These are phyloP conservation scores for Pemphigus obesinymphae DNA, from an alignment of 1,140 invertebrate genomes.

Conservation along the genomic window DNA sequence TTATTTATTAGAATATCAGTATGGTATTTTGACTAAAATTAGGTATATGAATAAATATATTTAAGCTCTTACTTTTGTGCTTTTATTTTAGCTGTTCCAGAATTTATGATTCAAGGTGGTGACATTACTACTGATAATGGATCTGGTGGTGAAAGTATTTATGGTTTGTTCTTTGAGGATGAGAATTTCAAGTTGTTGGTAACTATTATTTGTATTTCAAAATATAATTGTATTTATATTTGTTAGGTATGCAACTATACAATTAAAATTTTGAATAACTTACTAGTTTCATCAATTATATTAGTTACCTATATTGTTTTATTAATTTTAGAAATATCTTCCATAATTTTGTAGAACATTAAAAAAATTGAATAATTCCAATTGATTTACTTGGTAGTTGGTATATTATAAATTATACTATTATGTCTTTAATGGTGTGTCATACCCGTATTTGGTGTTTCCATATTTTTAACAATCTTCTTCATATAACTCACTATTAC, in stretches of 20 bases:
- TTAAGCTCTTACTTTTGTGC: no score
- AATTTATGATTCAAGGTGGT: slow-evolving; percentile 81
- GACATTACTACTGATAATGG: slow-evolving; percentile 79
- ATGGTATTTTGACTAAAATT: no score
- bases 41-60: no score
- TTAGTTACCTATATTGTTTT: neutral
- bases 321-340: neutral
- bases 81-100: slow-evolving; percentile 58
- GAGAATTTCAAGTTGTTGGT: slow-evolving; percentile 77
- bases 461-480: no score
- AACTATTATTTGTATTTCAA: slow-evolving; percentile 43
- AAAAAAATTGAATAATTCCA: no score
- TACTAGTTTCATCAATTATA: neutral
- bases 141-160: slow-evolving; percentile 88
- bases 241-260: neutral
- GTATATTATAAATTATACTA: no score
- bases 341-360: neutral
- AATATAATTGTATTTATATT: neutral
- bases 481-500: no score
- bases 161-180: slow-evolving; percentile 81
- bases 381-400: no score
- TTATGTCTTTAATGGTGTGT: no score
- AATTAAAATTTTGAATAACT: neutral
- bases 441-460: no score
- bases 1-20: no score